Conservation (phyloP, 2,888 invertebrate species). For the Tetramorium bicarinatum region DNA sequence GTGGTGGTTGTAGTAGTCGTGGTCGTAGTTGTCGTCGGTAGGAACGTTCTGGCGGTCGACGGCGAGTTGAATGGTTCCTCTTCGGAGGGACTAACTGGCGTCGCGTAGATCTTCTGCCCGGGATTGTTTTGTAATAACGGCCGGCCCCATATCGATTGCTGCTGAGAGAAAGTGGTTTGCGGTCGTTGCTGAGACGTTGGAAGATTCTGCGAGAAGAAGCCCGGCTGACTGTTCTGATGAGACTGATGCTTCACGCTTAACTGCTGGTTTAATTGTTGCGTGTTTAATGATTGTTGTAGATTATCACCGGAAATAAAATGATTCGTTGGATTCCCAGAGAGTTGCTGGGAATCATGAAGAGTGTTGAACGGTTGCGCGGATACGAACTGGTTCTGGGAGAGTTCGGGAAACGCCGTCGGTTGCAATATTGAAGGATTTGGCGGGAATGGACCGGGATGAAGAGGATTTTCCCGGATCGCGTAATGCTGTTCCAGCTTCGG, state of each 20-base stretch:
- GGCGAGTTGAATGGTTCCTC: constrained; percentile 77
- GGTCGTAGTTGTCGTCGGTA: constrained; percentile 86
- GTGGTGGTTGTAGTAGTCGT: constrained; percentile 87
- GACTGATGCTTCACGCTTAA: constrained; percentile 67
- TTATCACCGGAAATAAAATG: constrained; percentile 56
- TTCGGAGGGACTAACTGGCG: constrained; percentile 79
- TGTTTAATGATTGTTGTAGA: constrained; percentile 67
- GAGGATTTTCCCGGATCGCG: constrained; percentile 84
- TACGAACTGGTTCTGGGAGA: constrained; percentile 87
- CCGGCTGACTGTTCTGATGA: constrained; percentile 81
- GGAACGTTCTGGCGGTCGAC: constrained; percentile 80
- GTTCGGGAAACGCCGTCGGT: constrained; percentile 69
- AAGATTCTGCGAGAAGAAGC: constrained; percentile 79
- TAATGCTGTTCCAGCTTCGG: constrained; percentile 93
- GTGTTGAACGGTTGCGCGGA: constrained; percentile 83
- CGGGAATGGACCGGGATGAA: constrained; percentile 84
- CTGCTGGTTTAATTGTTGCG: constrained; percentile 79
- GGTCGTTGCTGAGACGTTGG: constrained; percentile 80
- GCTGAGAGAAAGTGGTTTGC: constrained; percentile 58
- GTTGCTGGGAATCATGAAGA: constrained; percentile 65
- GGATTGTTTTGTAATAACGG: constrained; percentile 74
- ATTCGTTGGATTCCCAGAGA: constrained; percentile 61
- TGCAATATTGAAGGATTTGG: constrained; percentile 77
- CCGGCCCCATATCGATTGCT: constrained; percentile 82
- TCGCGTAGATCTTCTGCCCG: constrained; percentile 83